Percentiles rank a stretch among this genome's conserved stretches.
Conservation (phyloP, 2,113 vertebrate species). For the Syngnathoides biaculeatus region DNA sequence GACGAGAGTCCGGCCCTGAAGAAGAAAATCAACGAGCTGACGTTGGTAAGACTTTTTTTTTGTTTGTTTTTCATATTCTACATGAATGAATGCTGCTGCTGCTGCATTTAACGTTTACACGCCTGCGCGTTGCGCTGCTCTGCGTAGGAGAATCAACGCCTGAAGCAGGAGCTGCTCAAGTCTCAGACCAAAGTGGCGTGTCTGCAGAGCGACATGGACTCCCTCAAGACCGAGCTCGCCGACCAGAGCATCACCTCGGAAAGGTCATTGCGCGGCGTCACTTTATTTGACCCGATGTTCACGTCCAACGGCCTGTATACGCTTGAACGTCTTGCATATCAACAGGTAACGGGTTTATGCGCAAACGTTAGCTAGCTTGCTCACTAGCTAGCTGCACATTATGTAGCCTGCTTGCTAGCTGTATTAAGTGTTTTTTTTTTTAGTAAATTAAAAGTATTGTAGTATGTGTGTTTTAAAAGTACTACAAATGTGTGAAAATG, state of each 20-base stretch:
- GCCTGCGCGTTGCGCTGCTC: background rate
- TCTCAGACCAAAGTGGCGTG: constrained; percentile 89
- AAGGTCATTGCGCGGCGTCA: constrained; percentile 67
- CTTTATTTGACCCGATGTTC: background rate
- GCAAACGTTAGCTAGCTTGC: no score
- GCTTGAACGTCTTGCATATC: background rate
- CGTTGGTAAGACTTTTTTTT: constrained; percentile 75
- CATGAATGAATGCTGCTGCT: background rate
- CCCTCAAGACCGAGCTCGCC: constrained; percentile 88
- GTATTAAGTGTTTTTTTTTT: no score
- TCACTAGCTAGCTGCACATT: no score
- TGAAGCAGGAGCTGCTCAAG: constrained; percentile 91
- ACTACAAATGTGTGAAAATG: no score
- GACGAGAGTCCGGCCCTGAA: constrained; percentile 84
- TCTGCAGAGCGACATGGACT: constrained; percentile 90
- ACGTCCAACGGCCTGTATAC: background rate
- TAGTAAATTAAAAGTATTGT: no score
- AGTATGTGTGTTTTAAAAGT: no score
- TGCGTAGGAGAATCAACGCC: constrained; percentile 87
- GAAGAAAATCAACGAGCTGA: constrained; percentile 84
- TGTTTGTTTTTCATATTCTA: background rate
- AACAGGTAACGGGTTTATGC: no score
- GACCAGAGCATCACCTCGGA: constrained; percentile 89
- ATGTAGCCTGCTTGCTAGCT: no score
- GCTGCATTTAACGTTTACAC: no score